These are phyloP conservation scores for Phenacoccus solenopsis DNA, from an alignment of 1,140 invertebrate species.

Conservation along the genomic window DNA sequence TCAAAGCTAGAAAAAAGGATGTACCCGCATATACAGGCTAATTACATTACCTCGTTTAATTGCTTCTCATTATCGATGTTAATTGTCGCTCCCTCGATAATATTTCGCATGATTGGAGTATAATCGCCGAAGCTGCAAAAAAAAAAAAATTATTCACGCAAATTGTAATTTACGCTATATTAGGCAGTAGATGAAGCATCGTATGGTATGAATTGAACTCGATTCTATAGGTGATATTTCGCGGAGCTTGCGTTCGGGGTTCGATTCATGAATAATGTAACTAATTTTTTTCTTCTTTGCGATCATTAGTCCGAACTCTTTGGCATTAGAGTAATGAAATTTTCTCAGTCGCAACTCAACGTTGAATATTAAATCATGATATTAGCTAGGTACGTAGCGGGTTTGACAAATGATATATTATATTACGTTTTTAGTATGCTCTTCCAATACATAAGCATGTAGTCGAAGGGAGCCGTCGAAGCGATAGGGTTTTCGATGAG, in stretches of 20 bases:
- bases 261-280: too few relatives aligned
- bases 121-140: background rate
- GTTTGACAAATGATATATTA: slow-evolving; percentile 8
- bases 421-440: slow-evolving; percentile 9
- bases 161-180: background rate
- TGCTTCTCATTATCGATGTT: background rate
- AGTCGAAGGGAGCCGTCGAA: background rate
- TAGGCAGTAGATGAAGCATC: background rate
- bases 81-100: background rate
- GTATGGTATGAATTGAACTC: background rate
- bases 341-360: background rate
- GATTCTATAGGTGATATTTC: too few relatives aligned
- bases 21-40: too few relatives aligned
- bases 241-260: too few relatives aligned
- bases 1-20: too few relatives aligned
- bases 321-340: background rate
- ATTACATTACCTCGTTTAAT: slow-evolving; percentile 1
- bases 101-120: background rate
- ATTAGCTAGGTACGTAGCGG: background rate
- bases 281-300: too few relatives aligned
- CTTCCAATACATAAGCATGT: slow-evolving; percentile 6
- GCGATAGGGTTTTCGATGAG: background rate
- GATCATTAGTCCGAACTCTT: too few relatives aligned
- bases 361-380: background rate
- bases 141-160: background rate